Percentiles rank a stretch among this genome's conserved stretches.
phyloP scores from a whole-genome alignment of 2,797 vertebrate genomes.

The Helarctos malayanus region DNA sequence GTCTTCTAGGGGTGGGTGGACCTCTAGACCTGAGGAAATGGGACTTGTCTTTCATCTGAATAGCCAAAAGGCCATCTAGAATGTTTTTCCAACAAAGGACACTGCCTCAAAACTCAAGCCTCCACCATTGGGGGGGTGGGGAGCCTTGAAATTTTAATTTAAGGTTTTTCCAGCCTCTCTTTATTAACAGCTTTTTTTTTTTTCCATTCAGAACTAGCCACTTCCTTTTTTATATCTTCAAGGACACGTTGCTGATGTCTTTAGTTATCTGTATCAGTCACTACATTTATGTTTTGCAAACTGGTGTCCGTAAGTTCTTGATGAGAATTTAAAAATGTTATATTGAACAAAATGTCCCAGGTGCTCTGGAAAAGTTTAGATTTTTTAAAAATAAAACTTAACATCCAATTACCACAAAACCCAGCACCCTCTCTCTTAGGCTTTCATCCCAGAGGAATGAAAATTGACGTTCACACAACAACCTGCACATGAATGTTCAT shows the following conservation, averaged over 20 bases:
- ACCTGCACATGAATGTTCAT: not conserved
- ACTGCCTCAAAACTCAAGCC: not conserved
- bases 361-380: not conserved
- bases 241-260: not conserved
- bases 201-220: not conserved
- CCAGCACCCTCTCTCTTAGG: not conserved
- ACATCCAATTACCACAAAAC: not conserved
- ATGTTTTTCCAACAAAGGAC: not conserved
- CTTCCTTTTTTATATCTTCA: constrained; percentile 26
- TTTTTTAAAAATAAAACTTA: constrained; percentile 12
- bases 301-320: not conserved
- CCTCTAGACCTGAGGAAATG: not conserved
- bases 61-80: not conserved
- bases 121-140: not conserved
- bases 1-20: not conserved
- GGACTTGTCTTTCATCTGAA: not conserved
- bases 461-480: constrained; percentile 9
- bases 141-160: constrained; percentile 11
- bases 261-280: not conserved
- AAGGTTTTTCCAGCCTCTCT: not conserved
- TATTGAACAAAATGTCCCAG: not conserved
- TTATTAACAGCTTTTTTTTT: not conserved
- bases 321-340: constrained; percentile 10
- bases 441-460: constrained; percentile 6
- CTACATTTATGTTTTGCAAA: not conserved